Evolutionary conservation across 2,888 invertebrate species (phyloP), one percentile per base, ranked within the genome.

Genomic region (Agrotis segetum): DNA sequence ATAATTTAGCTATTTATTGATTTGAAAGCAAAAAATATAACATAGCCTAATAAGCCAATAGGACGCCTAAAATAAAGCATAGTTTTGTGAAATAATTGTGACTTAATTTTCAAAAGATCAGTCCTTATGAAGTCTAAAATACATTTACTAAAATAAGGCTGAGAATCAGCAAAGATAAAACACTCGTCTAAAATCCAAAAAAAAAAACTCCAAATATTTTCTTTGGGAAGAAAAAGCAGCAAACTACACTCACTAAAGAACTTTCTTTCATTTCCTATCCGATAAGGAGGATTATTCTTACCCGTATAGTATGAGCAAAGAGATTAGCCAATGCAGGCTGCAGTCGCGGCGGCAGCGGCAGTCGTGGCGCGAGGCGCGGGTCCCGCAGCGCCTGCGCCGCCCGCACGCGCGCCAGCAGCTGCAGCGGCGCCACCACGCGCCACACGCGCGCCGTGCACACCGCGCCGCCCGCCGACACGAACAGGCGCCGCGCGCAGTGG

Each of bases 371-470:
- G 81, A 98, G 97, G 58, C 97, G 96, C 91, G 99, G 98, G 83
- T 97, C 97, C 47, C 97, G 96, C 81, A 98, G 96, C 80, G 98
- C 97, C 86, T 97, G 97, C 89, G 98, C 98, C 61, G 98, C 98
- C 65, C 98, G 97, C 74, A 99, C 97, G 66, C 99, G 97, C 89
- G 99, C 99, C 84, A 99, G 96, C 87, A 99, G 96, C 94, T 99
- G 99, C 84, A 99, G 96, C 66, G 99, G 98, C 65, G 99, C 99
- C 79, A 99, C 98, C 69, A 98, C 97, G 79, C 99, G 96, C 88
- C 98, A 98, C 67, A 99, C 98, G 97, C 99, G 99, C 56, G 99
- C 99, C 78, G 99, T 98, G 93, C 99, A 99, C 87, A 99, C 97
- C 88, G 98, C 98, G 60, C 98, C 98, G 17, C 99, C 99, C 76